These are phyloP conservation scores for Mimas tiliae DNA, from an alignment of 2,888 invertebrate genomes.

Conservation along the genomic window DNA sequence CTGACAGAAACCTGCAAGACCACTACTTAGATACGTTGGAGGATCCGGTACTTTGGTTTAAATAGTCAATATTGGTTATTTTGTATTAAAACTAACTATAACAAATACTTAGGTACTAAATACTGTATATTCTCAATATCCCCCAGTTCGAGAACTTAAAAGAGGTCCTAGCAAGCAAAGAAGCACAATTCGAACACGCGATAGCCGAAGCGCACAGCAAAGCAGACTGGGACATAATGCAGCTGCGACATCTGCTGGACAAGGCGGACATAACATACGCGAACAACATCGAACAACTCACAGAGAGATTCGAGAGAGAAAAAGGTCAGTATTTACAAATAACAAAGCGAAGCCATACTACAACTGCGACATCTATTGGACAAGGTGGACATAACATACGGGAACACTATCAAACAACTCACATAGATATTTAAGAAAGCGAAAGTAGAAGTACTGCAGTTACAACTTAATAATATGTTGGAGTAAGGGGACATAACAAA, in stretches of 20 bases:
- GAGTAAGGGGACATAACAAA: no score
- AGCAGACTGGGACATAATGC: constrained; percentile 88
- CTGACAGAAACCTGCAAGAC: no score
- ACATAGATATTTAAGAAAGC: no score
- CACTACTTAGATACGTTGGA: constrained; percentile 58
- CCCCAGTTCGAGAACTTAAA: constrained; percentile 87
- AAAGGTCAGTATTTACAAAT: constrained; percentile 78
- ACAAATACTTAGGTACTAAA: background rate
- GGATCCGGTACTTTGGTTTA: background rate
- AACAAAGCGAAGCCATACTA: no score
- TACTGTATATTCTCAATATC: no score
- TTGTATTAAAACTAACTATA: background rate
- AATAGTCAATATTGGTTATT: no score
- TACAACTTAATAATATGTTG: no score
- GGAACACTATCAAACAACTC: no score
- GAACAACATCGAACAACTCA: constrained; percentile 88
- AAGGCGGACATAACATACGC: constrained; percentile 90
- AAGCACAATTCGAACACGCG: constrained; percentile 81
- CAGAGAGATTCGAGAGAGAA: constrained; percentile 87
- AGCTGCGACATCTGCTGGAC: constrained; percentile 88
- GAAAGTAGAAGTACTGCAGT: no score
- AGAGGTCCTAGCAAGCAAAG: constrained; percentile 87
- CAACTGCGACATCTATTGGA: no score
- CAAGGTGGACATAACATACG: no score
- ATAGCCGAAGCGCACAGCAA: constrained; percentile 86